Evolutionary conservation across 2,888 invertebrate species (phyloP).

Genomic region (Phragmatobia fuliginosa): DNA sequence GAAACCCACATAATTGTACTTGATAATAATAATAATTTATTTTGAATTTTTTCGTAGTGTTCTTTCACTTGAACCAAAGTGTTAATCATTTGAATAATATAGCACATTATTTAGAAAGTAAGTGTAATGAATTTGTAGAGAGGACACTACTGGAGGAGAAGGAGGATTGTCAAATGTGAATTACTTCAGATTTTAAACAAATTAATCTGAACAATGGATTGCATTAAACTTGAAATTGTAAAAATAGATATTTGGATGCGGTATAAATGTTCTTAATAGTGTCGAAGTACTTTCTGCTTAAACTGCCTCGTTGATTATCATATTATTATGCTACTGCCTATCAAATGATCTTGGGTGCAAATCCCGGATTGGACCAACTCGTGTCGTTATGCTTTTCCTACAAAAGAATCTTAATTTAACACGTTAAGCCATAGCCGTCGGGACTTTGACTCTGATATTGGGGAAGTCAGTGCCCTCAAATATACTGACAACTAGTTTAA

Average conservation of each 20-base stretch:
- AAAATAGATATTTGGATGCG: too few relatives aligned
- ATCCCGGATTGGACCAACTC: too few relatives aligned
- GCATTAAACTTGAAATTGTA: not conserved
- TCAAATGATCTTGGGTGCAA: too few relatives aligned
- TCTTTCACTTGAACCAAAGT: not conserved
- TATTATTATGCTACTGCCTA: too few relatives aligned
- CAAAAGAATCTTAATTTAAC: too few relatives aligned
- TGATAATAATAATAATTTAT: not conserved
- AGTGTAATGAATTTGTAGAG: not conserved
- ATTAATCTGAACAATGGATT: not conserved
- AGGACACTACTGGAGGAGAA: too few relatives aligned
- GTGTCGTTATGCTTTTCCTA: too few relatives aligned
- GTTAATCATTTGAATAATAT: not conserved
- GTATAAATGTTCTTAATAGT: not conserved
- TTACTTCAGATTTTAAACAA: not conserved
- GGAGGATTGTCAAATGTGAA: not conserved
- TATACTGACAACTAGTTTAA: too few relatives aligned
- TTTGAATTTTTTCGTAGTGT: not conserved
- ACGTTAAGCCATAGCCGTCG: too few relatives aligned
- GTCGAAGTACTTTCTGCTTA: constrained; percentile 12
- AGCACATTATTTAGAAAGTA: not conserved
- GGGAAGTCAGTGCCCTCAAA: too few relatives aligned
- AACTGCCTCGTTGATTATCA: constrained; percentile 9
- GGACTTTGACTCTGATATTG: too few relatives aligned
- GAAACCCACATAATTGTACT: not conserved